Base-by-base conservation (phyloP, 2,888 invertebrate genomes). In the Eupithecia tripunctaria region DNA sequence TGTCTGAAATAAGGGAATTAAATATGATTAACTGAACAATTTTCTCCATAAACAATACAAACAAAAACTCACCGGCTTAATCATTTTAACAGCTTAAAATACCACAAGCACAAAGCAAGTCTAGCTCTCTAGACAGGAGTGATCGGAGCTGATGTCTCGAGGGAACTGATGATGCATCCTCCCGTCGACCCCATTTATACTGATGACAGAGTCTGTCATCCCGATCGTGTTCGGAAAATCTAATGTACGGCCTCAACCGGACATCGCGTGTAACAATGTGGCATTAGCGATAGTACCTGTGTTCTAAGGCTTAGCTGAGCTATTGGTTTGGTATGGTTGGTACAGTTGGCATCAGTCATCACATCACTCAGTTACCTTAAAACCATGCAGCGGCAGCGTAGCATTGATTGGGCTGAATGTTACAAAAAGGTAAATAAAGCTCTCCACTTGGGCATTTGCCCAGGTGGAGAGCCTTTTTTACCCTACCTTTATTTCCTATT, bases 221-320 rank as follows among this genome's bases (percentile, higher is more conserved):
- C 86, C 80, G 84, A 85, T 83, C 94, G 93, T 93, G 94, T 88
- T 89, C 82, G 83, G 94, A 92, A 93, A 90, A 87, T 81, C 82
- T 91, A 92, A 92, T 91, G 86, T 82, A 76, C 77, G 86, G 87
- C 88, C 89, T 88, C 86, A 70, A 75, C 71, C 74, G 74, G 75
- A 78, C 76, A 71, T 78, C 78, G 82, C 79, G 66, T 81, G 86
- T 84, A 25, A 94, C 93, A 93, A 93, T 94, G 91, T 89, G 91
- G 80, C 93, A 93, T 93, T 93, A 93, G 88, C 81, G 82, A 84
- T 85, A 25, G 56, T 90, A 91, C 90, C 88, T 88, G 88, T 81
- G 80, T 64, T 59, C 63, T 67, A 59, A 71, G 41, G 51, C 18
- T 41, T 56, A 63, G 62, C 29, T 21, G n/a, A 36, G 62, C n/a